Base-by-base conservation (phyloP, 2,797 vertebrate species). In the Danio aesculapii region DNA sequence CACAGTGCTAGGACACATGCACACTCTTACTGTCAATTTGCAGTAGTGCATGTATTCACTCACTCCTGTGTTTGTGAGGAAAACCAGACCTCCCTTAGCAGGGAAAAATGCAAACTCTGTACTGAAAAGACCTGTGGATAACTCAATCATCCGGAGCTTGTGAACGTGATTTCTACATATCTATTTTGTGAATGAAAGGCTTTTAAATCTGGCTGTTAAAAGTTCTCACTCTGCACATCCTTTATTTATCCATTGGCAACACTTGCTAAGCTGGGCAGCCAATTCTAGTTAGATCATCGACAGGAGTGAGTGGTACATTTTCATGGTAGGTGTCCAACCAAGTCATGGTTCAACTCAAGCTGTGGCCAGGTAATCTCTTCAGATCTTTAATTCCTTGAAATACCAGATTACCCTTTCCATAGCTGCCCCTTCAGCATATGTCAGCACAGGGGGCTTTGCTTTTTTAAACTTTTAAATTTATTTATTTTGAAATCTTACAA, bases 301-400 rank as follows among this genome's bases (percentile, higher is more conserved):
- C 47, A 19, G 61, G 76, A 6, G 13, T 62, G 46, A 71, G 58
- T 21, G 21, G 43, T 44, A 52, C 39, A 17, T 14, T 43, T 58
- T 68, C 9, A 64, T 39, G 10, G 53, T 61, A 41, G 16, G 49
- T 78, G 69, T 61, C 30, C 66, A 74, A 47, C 19, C 59, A 16
- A 30, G 62, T 66, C 30, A 49, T 73, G 21, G 41, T 53, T 69
- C 63, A 79, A 62, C 71, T 69, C 71, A 55, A 6, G 39, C 57
- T 70, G 68, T 63, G 77, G 58, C 49, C 21, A 57, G 66, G 47
- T 82, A 84, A 86, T 83, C 84, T 66, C 64, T 66, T 71, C 61
- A 70, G 81, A 81, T 69, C 84, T 81, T 75, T 86, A 83, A 86
- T 70, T 66, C 75, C 53, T 41, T 64, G 16, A 72, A 81, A 74